Conservation (phyloP, 2,797 vertebrate genomes). For the Gymnothorax reevesii region DNA sequence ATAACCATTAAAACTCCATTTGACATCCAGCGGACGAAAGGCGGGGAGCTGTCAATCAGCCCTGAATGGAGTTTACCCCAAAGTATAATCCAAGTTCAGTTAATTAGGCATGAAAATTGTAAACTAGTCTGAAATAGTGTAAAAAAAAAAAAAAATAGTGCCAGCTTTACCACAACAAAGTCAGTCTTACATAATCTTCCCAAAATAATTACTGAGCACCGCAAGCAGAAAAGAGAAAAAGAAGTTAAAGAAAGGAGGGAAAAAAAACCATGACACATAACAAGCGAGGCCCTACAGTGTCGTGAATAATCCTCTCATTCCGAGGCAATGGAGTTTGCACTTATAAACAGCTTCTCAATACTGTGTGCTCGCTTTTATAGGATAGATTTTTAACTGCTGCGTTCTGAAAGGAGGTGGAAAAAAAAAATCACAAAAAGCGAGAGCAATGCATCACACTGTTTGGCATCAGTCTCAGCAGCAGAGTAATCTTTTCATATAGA, state of each 20-base stretch:
- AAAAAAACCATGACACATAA: neutral
- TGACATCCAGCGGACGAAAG: too few relatives aligned
- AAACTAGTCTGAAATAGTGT: too few relatives aligned
- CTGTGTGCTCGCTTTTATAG: neutral
- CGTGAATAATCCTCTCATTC: neutral
- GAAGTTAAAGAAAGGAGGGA: neutral
- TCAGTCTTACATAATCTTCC: neutral
- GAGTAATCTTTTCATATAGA: conserved; percentile 7
- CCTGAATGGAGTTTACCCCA: too few relatives aligned
- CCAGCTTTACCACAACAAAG: neutral
- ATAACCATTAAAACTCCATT: too few relatives aligned
- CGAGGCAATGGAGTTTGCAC: neutral
- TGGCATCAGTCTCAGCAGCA: neutral
- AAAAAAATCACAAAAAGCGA: neutral
- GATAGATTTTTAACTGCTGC: neutral
- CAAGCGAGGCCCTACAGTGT: neutral
- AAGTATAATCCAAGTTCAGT: too few relatives aligned
- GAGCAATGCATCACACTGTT: conserved; percentile 1
- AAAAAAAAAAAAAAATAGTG: too few relatives aligned
- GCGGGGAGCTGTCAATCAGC: too few relatives aligned
- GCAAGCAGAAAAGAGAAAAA: neutral
- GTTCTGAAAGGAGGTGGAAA: neutral
- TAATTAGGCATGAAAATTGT: too few relatives aligned
- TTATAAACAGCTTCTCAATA: neutral
- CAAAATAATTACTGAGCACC: neutral